Base-by-base conservation (phyloP, 2,113 vertebrate species). In the Galemys pyrenaicus region DNA sequence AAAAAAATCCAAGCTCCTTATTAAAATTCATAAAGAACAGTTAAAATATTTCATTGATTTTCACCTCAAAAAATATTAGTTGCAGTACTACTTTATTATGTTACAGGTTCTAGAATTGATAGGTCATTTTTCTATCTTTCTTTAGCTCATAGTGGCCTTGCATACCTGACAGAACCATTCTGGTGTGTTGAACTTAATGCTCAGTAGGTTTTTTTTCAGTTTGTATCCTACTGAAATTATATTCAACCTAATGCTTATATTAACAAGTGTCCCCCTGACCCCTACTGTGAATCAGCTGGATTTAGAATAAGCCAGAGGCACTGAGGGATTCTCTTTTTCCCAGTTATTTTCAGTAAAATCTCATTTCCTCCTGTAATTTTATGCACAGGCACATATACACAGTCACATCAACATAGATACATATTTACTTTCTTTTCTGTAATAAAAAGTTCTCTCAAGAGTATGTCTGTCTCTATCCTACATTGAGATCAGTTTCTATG, bases 101-200 rank as follows among this genome's bases (percentile, higher is more conserved):
- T 75, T 67, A n/a, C 30, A 67, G 16, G 22, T 49, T 62, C 51
- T 81, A 41, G 65, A 49, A 58, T 73, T 80, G 41, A 65, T 81
- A 90, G n/a, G n/a, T 73, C 65, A n/a, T n/a, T 58, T 26, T 68
- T 89, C 93, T 28, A 64, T 58, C 62, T 64, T 58, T 89, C 62
- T 64, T 58, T 89, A 99, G 99, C 99, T 97, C 98, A 99, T 91
- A 98, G 98, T 44, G 98, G 99, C 0, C 98, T 99, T 89, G 98
- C 98, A 0, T 99, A 99, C 94, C 98, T 99, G 44, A 99, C 98
- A 2, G 98, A 99, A 93, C 98, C 98, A 98, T 97, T 99, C 5
- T 99, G 99, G 99, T 99, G 98, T 99, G 98, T 98, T 67, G 99
- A 98, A 79, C 98, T n/a, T 99, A 2, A 98, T 99, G 91, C 98